Conservation (phyloP, 2,888 invertebrate genomes). For the Euzophera pinguis region DNA sequence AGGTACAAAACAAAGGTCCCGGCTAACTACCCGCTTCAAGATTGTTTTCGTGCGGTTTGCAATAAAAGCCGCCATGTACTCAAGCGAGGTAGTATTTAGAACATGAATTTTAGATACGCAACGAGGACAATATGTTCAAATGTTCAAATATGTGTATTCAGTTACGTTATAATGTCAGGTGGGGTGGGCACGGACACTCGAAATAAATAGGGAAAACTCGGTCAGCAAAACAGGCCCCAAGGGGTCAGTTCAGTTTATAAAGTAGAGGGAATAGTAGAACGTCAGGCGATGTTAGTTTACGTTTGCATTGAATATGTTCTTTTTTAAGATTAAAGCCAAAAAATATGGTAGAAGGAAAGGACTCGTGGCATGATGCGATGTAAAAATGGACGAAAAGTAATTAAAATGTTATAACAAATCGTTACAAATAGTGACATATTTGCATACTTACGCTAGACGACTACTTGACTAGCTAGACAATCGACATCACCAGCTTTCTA, state of each 20-base stretch:
- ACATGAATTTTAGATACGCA: conserved; percentile 54
- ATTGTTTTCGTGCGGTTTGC: conserved; percentile 54
- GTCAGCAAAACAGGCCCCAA: conserved; percentile 11
- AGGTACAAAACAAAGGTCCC: conserved; percentile 10
- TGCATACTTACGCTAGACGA: no score
- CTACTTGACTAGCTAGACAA: no score
- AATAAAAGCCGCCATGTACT: conserved; percentile 51
- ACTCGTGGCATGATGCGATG: no score
- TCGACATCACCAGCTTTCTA: no score
- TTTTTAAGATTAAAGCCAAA: neutral
- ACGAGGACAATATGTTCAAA: conserved; percentile 9
- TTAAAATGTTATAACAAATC: no score
- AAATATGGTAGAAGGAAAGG: no score
- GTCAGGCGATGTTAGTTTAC: neutral
- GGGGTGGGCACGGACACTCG: conserved; percentile 6
- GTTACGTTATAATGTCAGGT: conserved; percentile 13
- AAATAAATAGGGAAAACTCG: conserved; percentile 14
- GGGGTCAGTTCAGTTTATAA: conserved; percentile 10
- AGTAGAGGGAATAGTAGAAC: conserved; percentile 5
- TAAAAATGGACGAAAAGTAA: no score
- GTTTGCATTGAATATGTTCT: neutral
- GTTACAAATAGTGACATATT: no score
- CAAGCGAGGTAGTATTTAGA: conserved; percentile 51
- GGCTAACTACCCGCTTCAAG: conserved; percentile 30
- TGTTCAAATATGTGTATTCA: conserved; percentile 11